Base-by-base conservation (phyloP, 1,140 invertebrate genomes). In the Drosophila aff. region DNA sequence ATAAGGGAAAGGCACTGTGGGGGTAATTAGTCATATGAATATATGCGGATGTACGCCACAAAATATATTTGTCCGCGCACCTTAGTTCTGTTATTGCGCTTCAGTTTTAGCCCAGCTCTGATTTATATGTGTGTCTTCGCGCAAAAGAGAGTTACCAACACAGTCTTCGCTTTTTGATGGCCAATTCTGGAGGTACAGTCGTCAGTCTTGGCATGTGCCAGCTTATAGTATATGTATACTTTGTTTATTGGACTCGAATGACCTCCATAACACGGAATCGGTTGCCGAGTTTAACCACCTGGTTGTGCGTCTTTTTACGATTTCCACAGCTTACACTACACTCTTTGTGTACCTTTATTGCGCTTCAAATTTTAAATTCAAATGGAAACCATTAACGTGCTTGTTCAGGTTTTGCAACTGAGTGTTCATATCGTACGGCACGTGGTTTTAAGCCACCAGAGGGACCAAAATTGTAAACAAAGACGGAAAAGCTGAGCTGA, bases 41-140 rank as follows among this genome's bases (percentile, higher is more conserved):
- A 31, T 68, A 21, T 59, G 13, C 41, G 36, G 40, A 38, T 40
- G 66, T 36, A 43, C 50, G 21, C 31, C 13, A 26, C n/a, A 44
- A 38, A 31, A 38, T 16, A 65, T 28, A 21, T 36, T 31, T 28
- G 33, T 41, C 40, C 31, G 15, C 26, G 49, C 26, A 76, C 46
- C 74, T 65, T 41, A 58, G 41, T 49, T 63, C 60, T 59, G 43
- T 57, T 82, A 87, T 82, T 87, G 83, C 82, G 82, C 50, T 73
- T 86, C 50, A 87, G 49, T 52, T 85, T 76, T 71, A 52, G 18
- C 52, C 50, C 52, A 57, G 16, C 36, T 31, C 36, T 58, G 73
- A 62, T 74, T 79, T 74, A 38, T 79, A 21, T 67, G 15, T 47
- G 8, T 28, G 23, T 28, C 66, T 82, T 69, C 44, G 60, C 21